Percentiles rank a stretch among this genome's conserved stretches.
These are phyloP conservation scores for Agrochola lychnidis DNA, from an alignment of 2,888 invertebrate species.

Conservation along the genomic window DNA sequence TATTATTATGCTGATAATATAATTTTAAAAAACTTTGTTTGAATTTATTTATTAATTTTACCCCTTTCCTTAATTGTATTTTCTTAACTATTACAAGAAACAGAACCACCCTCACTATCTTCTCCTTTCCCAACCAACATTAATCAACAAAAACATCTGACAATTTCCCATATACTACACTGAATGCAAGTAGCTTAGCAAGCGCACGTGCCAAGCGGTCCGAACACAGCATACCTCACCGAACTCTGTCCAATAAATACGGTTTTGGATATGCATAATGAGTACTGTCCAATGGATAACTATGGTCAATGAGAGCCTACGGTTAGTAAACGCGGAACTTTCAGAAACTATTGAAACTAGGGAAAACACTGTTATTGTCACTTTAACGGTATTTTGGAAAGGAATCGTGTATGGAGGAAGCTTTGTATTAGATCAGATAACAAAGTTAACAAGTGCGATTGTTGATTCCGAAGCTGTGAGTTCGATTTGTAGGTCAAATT, in stretches of 20 bases:
- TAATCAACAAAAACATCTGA: constrained; percentile 36
- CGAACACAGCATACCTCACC: constrained; percentile 59
- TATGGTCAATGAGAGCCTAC: constrained; percentile 68
- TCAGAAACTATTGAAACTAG: constrained; percentile 39
- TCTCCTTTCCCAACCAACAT: background rate
- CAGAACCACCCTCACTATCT: background rate
- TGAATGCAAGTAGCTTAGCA: constrained; percentile 52
- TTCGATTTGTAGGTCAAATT: background rate
- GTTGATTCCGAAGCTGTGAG: background rate
- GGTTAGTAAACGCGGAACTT: constrained; percentile 63
- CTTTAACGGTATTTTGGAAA: constrained; percentile 35
- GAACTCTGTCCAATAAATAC: constrained; percentile 66
- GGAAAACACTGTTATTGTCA: constrained; percentile 55
- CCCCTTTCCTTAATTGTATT: background rate
- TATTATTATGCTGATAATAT: background rate
- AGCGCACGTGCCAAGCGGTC: constrained; percentile 64
- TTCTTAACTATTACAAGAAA: background rate
- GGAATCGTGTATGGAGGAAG: constrained; percentile 44
- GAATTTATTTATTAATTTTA: background rate
- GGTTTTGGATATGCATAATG: constrained; percentile 70
- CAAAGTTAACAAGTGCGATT: constrained; percentile 14
- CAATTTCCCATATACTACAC: constrained; percentile 54
- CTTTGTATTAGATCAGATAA: constrained; percentile 15
- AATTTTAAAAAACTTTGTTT: background rate
- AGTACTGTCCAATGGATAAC: constrained; percentile 58